phyloP scores from a whole-genome alignment of 2,888 invertebrate genomes.

The Celastrina argiolus region DNA sequence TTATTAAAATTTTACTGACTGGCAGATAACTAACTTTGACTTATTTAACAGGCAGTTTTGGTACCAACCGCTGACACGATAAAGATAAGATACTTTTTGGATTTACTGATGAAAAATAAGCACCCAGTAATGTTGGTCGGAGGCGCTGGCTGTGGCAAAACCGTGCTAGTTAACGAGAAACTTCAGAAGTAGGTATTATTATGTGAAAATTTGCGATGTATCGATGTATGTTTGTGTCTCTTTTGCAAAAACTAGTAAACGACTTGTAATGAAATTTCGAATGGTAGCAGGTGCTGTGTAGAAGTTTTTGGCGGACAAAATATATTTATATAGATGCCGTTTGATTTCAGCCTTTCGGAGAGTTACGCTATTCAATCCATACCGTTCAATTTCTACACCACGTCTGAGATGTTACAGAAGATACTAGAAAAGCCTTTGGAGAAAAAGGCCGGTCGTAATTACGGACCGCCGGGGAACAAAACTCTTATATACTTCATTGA shows the following conservation, averaged over 20 bases:
- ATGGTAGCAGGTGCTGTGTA: no score
- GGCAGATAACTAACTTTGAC: no score
- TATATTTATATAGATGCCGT: not conserved
- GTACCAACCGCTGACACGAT: constrained; percentile 97
- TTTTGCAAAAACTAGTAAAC: no score
- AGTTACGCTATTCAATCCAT: constrained; percentile 93
- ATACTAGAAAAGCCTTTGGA: constrained; percentile 96
- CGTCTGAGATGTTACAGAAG: constrained; percentile 95
- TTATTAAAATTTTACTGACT: no score
- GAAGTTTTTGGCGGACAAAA: no score
- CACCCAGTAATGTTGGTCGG: constrained; percentile 97
- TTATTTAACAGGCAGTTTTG: constrained; percentile 83
- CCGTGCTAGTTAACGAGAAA: constrained; percentile 87
- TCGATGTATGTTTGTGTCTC: no score
- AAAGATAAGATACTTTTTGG: constrained; percentile 91
- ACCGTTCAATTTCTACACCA: constrained; percentile 97
- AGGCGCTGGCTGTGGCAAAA: constrained; percentile 95
- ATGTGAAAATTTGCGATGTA: no score
- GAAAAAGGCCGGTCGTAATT: constrained; percentile 97
- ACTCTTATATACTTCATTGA: constrained; percentile 96
- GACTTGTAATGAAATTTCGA: no score
- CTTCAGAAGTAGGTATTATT: constrained; percentile 74
- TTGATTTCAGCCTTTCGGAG: constrained; percentile 80
- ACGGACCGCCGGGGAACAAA: constrained; percentile 96
- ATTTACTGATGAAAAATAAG: constrained; percentile 90